Conservation (phyloP, 1,140 invertebrate genomes). For the Halyomorpha halys region DNA sequence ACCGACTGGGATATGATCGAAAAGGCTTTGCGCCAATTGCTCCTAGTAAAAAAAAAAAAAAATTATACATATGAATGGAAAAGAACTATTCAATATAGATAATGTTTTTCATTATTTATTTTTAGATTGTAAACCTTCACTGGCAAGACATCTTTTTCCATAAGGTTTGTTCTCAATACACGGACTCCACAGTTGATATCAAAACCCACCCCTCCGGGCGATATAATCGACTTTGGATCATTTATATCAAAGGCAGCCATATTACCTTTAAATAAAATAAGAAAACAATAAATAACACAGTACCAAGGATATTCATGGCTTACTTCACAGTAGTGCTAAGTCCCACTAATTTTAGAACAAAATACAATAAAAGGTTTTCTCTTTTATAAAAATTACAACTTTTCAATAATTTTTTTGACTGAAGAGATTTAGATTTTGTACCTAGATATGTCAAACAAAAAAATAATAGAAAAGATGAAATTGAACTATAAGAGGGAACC, state of each 20-base stretch:
- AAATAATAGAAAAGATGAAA: no score
- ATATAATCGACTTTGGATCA: constrained; percentile 88
- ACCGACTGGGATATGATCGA: constrained; percentile 99
- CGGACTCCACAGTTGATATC: constrained; percentile 99
- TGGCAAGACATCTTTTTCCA: constrained; percentile 87
- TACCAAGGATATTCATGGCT: no score
- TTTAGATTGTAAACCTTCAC: constrained; percentile 57
- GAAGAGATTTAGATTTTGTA: no score
- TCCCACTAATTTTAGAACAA: no score
- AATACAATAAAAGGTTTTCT: no score
- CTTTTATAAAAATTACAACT: no score
- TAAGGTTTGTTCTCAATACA: constrained; percentile 88
- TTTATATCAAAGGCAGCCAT: constrained; percentile 98
- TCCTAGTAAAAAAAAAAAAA: constrained; percentile 46
- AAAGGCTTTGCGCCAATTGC: constrained; percentile 92
- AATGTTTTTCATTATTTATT: neutral
- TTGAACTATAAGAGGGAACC: no score
- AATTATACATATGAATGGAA: no score
- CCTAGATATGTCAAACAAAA: no score
- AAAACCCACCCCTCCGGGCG: constrained; percentile 97
- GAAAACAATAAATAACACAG: no score
- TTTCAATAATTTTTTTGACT: no score
- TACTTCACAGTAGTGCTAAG: no score
- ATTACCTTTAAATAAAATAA: constrained; percentile 55
- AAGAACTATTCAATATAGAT: neutral